phyloP scores from a whole-genome alignment of 2,888 invertebrate species.

The Ceratothoa steindachneri region DNA sequence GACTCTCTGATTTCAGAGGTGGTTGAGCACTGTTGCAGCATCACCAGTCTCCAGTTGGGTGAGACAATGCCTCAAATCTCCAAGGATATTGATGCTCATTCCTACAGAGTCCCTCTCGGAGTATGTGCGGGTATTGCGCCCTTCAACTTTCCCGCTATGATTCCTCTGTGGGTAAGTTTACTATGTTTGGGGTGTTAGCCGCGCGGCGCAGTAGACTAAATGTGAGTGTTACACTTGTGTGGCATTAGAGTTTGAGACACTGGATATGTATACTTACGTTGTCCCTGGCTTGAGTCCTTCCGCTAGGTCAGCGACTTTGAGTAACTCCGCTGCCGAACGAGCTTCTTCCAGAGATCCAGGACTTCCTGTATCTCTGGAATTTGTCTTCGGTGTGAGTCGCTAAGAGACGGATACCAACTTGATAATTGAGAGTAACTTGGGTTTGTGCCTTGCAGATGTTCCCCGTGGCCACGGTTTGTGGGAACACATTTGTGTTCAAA shows the following conservation, averaged over 20 bases:
- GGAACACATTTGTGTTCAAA: slow-evolving; percentile 89
- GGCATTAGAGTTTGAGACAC: too few relatives aligned
- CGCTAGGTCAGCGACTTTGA: too few relatives aligned
- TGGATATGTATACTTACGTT: too few relatives aligned
- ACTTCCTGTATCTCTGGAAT: too few relatives aligned
- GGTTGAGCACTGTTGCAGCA: slow-evolving; percentile 93
- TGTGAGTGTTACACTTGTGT: too few relatives aligned
- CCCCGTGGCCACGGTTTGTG: slow-evolving; percentile 69
- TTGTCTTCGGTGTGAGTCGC: too few relatives aligned
- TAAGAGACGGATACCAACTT: too few relatives aligned
- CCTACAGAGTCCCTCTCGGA: slow-evolving; percentile 86
- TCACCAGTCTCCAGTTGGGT: slow-evolving; percentile 85
- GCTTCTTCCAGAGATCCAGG: too few relatives aligned
- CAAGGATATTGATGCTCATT: slow-evolving; percentile 94
- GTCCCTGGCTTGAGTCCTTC: too few relatives aligned
- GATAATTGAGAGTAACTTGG: too few relatives aligned
- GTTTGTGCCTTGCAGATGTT: slow-evolving; percentile 60
- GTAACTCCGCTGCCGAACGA: too few relatives aligned
- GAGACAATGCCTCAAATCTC: slow-evolving; percentile 82
- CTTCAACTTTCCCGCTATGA: slow-evolving; percentile 99
- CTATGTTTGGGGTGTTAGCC: not conserved
- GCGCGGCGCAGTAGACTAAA: too few relatives aligned
- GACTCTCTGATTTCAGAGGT: slow-evolving; percentile 61
- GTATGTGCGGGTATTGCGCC: slow-evolving; percentile 91
- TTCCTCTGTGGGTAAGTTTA: slow-evolving; percentile 77